These are phyloP conservation scores for Buceros bicornis DNA, from an alignment of 2,797 vertebrate species.

Conservation along the genomic window DNA sequence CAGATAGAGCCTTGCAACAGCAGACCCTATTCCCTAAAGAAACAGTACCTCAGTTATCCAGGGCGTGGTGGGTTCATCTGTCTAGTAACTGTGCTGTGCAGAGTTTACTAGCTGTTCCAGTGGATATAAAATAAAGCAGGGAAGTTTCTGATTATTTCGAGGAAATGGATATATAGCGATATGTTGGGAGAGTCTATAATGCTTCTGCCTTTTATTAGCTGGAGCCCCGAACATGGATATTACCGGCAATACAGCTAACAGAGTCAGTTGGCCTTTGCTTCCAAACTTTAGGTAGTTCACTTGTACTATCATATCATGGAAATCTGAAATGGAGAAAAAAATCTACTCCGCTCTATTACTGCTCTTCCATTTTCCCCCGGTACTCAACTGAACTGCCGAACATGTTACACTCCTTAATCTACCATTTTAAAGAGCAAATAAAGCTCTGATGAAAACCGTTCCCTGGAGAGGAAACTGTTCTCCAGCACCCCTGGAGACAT, in stretches of 20 bases:
- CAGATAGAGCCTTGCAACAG: not conserved
- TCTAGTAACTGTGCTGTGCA: not conserved
- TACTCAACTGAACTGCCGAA: not conserved
- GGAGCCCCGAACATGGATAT: not conserved
- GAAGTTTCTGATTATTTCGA: constrained; percentile 15
- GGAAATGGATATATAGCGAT: not conserved
- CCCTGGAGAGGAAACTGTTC: not conserved
- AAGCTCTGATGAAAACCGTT: not conserved
- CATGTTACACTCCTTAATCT: not conserved
- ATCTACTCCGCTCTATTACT: not conserved
- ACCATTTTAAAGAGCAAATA: not conserved
- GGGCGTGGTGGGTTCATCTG: not conserved
- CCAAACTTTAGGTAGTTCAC: not conserved
- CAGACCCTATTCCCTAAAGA: not conserved
- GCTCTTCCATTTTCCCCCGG: not conserved
- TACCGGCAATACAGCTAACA: not conserved
- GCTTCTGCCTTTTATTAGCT: constrained; percentile 4
- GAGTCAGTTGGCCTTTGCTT: not conserved
- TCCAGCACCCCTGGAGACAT: not conserved
- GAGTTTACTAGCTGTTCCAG: not conserved
- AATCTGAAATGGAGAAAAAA: not conserved
- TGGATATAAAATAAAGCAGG: not conserved
- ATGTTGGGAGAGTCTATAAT: not conserved
- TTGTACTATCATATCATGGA: not conserved
- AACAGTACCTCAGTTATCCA: not conserved